Percentiles rank a stretch among this genome's conserved stretches.
Conservation (phyloP, 2,888 invertebrate species). For the Meteorus colon region DNA sequence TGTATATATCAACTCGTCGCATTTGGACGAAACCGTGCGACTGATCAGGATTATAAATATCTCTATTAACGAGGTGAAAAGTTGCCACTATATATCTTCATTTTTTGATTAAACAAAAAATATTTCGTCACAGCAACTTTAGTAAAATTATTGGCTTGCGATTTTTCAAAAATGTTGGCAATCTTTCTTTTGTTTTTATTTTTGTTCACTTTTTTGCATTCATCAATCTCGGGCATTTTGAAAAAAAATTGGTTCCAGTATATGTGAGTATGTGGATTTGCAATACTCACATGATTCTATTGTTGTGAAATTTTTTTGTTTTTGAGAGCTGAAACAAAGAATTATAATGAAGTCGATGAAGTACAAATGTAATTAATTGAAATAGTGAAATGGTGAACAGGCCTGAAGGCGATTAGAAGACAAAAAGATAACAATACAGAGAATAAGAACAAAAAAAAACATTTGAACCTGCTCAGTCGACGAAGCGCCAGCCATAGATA, state of each 20-base stretch:
- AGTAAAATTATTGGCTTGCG: neutral
- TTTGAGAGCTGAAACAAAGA: neutral
- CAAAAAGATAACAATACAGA: neutral
- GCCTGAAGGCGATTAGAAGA: neutral
- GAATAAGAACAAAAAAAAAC: constrained; percentile 10
- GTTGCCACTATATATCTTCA: constrained; percentile 13
- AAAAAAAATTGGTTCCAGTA: constrained; percentile 24
- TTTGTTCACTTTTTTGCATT: neutral
- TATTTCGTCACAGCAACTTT: neutral
- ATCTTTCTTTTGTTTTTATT: neutral
- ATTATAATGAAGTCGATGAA: neutral
- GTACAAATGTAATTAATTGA: neutral
- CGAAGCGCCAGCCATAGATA: constrained; percentile 58
- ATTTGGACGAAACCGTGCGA: constrained; percentile 59
- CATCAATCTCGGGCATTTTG: neutral
- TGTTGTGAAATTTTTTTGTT: neutral
- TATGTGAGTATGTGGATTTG: neutral
- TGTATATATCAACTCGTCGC: constrained; percentile 54
- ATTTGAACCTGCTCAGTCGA: constrained; percentile 17
- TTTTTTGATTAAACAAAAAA: constrained; percentile 17
- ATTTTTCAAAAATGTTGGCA: neutral
- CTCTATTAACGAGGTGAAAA: constrained; percentile 61
- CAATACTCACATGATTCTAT: neutral
- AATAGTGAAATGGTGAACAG: neutral
- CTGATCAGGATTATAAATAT: constrained; percentile 64